Evolutionary conservation across 2,113 vertebrate genomes (phyloP).

Genomic region (Geothlypis trichas): DNA sequence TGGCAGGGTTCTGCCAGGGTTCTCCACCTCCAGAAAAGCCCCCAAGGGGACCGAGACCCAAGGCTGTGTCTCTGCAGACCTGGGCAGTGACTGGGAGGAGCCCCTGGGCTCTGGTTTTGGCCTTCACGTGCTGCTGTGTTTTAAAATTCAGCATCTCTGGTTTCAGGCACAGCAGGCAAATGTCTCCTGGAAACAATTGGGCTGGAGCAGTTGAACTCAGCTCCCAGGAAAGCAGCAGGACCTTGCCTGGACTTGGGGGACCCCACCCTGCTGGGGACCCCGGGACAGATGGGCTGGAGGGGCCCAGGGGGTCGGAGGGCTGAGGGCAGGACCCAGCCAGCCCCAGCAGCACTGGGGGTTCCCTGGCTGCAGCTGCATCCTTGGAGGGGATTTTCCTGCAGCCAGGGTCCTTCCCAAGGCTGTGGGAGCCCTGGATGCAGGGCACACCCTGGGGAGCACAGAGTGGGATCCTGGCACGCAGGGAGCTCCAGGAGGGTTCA

Average conservation of each 20-base stretch:
- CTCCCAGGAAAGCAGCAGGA: background rate
- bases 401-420: background rate
- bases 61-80: background rate
- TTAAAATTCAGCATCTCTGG: background rate
- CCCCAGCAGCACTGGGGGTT: background rate
- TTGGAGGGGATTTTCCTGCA: background rate
- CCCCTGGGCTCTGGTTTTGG: background rate
- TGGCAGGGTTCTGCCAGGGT: background rate
- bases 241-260: background rate
- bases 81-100: background rate
- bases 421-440: background rate
- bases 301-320: background rate
- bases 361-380: background rate
- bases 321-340: background rate
- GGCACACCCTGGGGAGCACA: background rate
- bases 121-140: background rate
- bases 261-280: background rate
- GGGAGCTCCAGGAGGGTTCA: background rate
- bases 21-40: background rate
- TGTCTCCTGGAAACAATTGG: background rate
- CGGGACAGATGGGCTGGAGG: background rate
- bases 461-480: background rate
- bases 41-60: background rate
- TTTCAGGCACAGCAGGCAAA: background rate
- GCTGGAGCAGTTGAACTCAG: background rate